phyloP scores from a whole-genome alignment of 2,113 vertebrate species.

The Lates calcarifer region DNA sequence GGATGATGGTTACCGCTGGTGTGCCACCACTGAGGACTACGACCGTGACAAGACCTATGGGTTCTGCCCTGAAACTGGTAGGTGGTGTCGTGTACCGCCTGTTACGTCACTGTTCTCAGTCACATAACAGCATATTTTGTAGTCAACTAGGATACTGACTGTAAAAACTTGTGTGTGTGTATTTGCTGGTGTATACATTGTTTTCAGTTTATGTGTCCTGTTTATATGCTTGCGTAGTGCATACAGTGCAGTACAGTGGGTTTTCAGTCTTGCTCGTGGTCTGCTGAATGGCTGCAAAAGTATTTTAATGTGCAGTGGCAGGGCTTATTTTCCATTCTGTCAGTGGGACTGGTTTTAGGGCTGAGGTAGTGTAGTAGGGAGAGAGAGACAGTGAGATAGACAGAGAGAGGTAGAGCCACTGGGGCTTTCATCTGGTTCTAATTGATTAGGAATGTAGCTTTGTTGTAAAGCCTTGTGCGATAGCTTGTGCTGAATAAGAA shows the following conservation, averaged over 20 bases:
- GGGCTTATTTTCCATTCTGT: constrained; percentile 81
- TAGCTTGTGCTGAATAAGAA: constrained; percentile 58
- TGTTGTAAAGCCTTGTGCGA: constrained; percentile 35
- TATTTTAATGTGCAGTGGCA: constrained; percentile 76
- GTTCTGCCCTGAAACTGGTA: constrained; percentile 98
- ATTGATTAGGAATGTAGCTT: constrained; percentile 68
- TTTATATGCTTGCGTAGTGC: not conserved
- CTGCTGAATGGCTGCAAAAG: constrained; percentile 70
- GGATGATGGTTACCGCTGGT: constrained; percentile 97
- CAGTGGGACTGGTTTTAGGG: constrained; percentile 62
- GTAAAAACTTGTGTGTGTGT: not conserved
- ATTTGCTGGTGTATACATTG: not conserved
- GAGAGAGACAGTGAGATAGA: constrained; percentile 20
- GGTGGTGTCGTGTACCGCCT: not conserved
- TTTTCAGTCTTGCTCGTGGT: constrained; percentile 67
- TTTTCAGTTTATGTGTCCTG: not conserved
- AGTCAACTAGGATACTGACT: not conserved
- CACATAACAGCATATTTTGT: not conserved
- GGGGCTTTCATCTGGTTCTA: constrained; percentile 70
- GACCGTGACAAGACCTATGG: constrained; percentile 94
- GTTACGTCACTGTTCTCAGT: not conserved
- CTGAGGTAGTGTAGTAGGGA: constrained; percentile 38
- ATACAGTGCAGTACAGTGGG: not conserved
- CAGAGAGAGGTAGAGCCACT: constrained; percentile 19
- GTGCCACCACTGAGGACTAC: constrained; percentile 94